These are phyloP conservation scores for Toxotes chatareus DNA, from an alignment of 2,113 vertebrate genomes.

Conservation along the genomic window DNA sequence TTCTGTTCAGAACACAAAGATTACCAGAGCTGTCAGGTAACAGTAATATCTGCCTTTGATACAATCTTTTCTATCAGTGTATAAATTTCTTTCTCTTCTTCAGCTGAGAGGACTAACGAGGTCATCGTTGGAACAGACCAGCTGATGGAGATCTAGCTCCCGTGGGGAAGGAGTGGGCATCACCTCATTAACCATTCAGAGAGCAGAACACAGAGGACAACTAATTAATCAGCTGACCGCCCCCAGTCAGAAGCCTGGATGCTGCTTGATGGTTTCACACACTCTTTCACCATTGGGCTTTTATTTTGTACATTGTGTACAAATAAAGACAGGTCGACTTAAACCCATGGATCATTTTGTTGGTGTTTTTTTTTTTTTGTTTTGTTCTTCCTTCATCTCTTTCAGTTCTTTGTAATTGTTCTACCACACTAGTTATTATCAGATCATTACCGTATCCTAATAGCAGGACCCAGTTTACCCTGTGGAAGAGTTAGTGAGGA, in stretches of 20 bases:
- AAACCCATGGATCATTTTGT: conserved; percentile 42
- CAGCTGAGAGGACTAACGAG: conserved; percentile 95
- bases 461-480: conserved; percentile 36
- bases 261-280: neutral
- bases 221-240: conserved; percentile 26
- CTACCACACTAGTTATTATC: conserved; percentile 40
- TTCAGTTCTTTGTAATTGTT: conserved; percentile 35
- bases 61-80: neutral
- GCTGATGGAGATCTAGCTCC: conserved; percentile 96
- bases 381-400: neutral
- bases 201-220: conserved; percentile 33
- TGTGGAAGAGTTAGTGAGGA: conserved; percentile 52
- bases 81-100: conserved; percentile 58
- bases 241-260: conserved; percentile 38
- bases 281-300: conserved; percentile 23
- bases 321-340: conserved; percentile 82
- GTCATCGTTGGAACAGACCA: conserved; percentile 97
- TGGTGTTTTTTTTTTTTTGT: neutral
- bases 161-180: neutral
- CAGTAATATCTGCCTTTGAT: neutral
- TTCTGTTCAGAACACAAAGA: neutral
- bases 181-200: conserved; percentile 43
- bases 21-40: neutral
- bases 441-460: conserved; percentile 48
- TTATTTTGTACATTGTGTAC: conserved; percentile 69